Conservation (phyloP, 2,888 invertebrate species). For the Ceraclea dissimilis region DNA sequence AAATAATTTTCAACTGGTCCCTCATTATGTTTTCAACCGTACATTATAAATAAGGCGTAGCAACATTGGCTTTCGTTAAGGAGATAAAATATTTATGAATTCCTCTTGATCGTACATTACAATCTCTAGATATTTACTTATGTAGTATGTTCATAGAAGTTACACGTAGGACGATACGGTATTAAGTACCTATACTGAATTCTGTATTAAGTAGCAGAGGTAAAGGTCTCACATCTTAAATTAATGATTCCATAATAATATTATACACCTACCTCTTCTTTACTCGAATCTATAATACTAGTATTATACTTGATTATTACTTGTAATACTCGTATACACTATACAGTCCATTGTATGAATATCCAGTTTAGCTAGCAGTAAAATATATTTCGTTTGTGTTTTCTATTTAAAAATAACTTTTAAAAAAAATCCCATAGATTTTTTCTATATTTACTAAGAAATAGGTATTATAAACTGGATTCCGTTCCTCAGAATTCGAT, state of each 20-base stretch:
- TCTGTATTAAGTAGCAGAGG: background rate
- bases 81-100: background rate
- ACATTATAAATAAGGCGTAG: background rate
- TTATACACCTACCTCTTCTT: too few relatives aligned
- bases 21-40: background rate
- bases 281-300: too few relatives aligned
- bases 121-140: background rate
- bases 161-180: background rate
- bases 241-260: constrained; percentile 2
- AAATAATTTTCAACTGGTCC: background rate
- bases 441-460: too few relatives aligned
- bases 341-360: too few relatives aligned
- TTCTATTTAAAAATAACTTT: too few relatives aligned
- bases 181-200: background rate
- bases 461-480: too few relatives aligned
- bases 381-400: too few relatives aligned
- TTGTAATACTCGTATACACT: too few relatives aligned
- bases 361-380: too few relatives aligned
- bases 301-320: too few relatives aligned
- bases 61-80: background rate
- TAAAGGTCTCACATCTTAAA: background rate
- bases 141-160: background rate
- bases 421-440: too few relatives aligned
- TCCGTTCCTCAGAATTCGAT: too few relatives aligned
- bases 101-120: background rate